Base-by-base conservation (phyloP, 2,888 invertebrate species). In the Alentia gelatinosa region DNA sequence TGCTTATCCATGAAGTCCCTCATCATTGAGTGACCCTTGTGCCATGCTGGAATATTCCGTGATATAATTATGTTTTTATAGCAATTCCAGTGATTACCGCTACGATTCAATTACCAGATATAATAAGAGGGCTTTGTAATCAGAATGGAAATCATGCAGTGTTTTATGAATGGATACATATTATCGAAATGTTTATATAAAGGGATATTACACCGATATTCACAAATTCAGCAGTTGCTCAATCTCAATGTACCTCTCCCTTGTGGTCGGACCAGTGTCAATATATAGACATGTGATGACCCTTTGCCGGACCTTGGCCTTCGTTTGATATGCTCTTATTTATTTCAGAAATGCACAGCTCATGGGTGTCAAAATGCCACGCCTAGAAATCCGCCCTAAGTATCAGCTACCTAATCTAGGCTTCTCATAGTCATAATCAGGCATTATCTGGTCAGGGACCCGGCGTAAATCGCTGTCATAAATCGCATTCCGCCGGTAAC, bases 391-490 rank as follows among this genome's bases (percentile, higher is more conserved):
- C 35, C 23, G 37, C 37, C 23, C 39, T 4, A 19, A 37, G 37
- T 26, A 39, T 79, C 79, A 37, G 19, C 30, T 9, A 79, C 37
- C 79, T 79, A 37, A 79, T 79, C 79, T 79, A n/a, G 79, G 37
- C 79, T 35, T 79, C 35, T 79, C 79, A n/a, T 4, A 5, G 79
- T 35, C 79, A 19, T 35, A 68, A 39, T 35, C 79, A 37, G 35
- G 79, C 37, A 35, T 39, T 79, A 79, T 79, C 79, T 39, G 79
- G 79, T 79, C 79, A 79, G 37, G 15, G 15, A 39, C 9, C 79
- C 26, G 26, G 37, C 39, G 79, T 79, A 79, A 79, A 79, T 79
- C 79, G 37, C 37, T 39, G 79, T 79, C 79, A 79, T 79, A 79
- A 79, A 37, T 39, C 1, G 23, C 79, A 19, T 79, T 79, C 79